Evolutionary conservation across 2,888 invertebrate species (phyloP), one percentile per base, ranked within the genome.

Genomic region (Leuctra nigra): DNA sequence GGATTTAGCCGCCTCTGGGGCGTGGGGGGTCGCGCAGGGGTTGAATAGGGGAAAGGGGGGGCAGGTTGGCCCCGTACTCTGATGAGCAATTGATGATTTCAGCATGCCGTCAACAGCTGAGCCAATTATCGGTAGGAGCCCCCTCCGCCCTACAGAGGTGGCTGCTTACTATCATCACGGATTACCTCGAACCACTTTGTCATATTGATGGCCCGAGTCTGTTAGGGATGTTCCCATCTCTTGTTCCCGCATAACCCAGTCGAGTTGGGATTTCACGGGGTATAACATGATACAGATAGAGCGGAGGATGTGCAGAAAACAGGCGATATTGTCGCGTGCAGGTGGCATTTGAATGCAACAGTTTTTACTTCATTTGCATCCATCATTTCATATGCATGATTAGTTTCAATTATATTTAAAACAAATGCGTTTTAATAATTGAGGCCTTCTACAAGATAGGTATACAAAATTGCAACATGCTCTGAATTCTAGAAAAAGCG

Each of bases 71-170:
- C 65, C 56, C 62, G 62, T 64, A 14, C 55, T 56, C 73, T 77
- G 78, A 79, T 77, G 78, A 78, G 79, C 72, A 77, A 79, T 79
- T 79, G 78, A 79, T 79, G 77, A 78, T 76, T 75, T 72, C 72
- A 75, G 73, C 74, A 74, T 76, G 77, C 77, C 77, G 74, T 73
- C 75, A 75, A 75, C 79, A 79, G 77, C 78, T 79, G 79, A 79
- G 77, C 79, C 78, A 79, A 79, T 79, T 79, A 79, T 77, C 75
- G 69, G 69, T 66, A 69, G 69, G 70, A 72, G 71, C 71, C 54
- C 53, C 50, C 18, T 39, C 20, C 44, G 24, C 33, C 23, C 41
- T n/a, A 22, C 35, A 16, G 39, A 38, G 44, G 16, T 36, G 56
- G 58, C 54, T 56, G 54, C 60, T 55, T 55, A 53, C 59, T 56